Evolutionary conservation across 2,113 vertebrate genomes (phyloP).

Genomic region (Colistium nudipinnis): DNA sequence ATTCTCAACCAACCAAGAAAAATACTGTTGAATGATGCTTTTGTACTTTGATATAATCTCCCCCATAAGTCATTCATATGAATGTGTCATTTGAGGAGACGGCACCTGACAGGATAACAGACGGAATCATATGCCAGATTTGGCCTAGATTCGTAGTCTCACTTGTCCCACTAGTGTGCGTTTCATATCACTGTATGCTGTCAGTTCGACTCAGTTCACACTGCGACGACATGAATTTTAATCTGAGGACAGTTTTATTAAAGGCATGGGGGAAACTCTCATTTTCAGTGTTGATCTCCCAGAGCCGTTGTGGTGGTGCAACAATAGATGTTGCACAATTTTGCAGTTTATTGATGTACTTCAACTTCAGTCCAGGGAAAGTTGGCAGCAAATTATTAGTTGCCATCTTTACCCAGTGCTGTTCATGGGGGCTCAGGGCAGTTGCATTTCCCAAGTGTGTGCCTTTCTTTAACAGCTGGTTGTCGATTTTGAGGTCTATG

Average conservation of each 20-base stretch:
- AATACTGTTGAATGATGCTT: not conserved
- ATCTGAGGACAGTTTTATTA: conserved; percentile 22
- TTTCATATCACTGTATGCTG: conserved; percentile 18
- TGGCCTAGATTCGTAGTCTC: conserved; percentile 54
- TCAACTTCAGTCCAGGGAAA: too few species aligned
- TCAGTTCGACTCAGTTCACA: conserved; percentile 15
- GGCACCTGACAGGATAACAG: conserved; percentile 20
- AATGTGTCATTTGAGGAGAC: not conserved
- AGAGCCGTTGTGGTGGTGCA: not conserved
- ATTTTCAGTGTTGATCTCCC: conserved; percentile 24
- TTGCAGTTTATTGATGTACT: conserved; percentile 34
- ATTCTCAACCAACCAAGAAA: not conserved
- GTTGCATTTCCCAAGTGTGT: too few species aligned
- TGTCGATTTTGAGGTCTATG: not conserved
- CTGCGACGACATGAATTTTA: conserved; percentile 28
- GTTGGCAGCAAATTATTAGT: not conserved
- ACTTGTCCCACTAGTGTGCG: conserved; percentile 30
- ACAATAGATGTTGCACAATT: conserved; percentile 14
- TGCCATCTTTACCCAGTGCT: not conserved
- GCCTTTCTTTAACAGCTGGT: conserved; percentile 8
- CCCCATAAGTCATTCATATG: conserved; percentile 7
- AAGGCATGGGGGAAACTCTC: conserved; percentile 4
- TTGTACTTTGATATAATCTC: conserved; percentile 1
- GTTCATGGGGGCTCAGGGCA: not conserved
- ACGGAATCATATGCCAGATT: conserved; percentile 19